Base-by-base conservation (phyloP, 1,140 invertebrate species). In the Ladona fulva region DNA sequence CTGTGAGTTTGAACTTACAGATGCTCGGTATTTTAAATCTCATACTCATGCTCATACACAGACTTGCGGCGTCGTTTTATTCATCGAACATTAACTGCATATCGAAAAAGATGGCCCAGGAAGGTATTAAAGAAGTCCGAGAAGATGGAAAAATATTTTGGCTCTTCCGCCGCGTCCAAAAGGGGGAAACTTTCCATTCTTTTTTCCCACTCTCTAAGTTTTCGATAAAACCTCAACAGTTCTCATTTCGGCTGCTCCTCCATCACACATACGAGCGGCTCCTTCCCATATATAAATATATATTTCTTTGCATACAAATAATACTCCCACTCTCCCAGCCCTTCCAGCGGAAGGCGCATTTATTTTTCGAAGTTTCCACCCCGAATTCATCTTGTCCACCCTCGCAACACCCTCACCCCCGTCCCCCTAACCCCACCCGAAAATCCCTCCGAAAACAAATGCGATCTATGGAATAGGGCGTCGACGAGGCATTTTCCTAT, bases 311-410 rank as follows among this genome's bases (percentile, higher is more conserved):
- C 52, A 66, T 66, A 66, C 52, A 66, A 66, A 66, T 66, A 66
- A 66, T 66, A 66, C 52, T 22, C 52, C 52, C 52, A 66, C 52
- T 3, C 52, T 19, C 52, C 1, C 52, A 52, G 10, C 44, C 44
- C 44, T 52, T 11, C 52, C 52, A 12, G 14, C 52, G 16, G 16
- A 22, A 66, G 52, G 12, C 52, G 52, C 52, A 66, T 66, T 66
- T 66, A 66, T 66, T 66, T 66, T 66, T 66, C 52, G 52, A 66
- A 66, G 52, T 66, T 66, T 66, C 52, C 14, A 66, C 52, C 52
- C 52, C 52, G 52, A 66, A 66, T 66, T 66, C 52, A 66, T 66
- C 52, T 66, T 66, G 52, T 66, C 52, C 52, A 66, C 52, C 52
- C 52, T 12, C 52, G 1, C 12, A 5, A 19, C 12, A 3, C 52